phyloP scores from a whole-genome alignment of 2,888 invertebrate species.

The Mimas tiliae region DNA sequence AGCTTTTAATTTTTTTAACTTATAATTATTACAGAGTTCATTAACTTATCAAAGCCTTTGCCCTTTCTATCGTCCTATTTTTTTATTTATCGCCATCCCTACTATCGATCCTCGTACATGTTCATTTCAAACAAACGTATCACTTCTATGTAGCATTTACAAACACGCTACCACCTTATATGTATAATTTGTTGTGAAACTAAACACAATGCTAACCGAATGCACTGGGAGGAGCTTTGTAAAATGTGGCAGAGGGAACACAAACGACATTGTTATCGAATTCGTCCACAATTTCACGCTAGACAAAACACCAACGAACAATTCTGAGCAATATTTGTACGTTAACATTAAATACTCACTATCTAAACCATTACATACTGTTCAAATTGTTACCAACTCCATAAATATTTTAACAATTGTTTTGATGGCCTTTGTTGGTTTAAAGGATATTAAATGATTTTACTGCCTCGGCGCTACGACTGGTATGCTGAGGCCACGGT shows the following conservation, averaged over 20 bases:
- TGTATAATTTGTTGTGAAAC: slow-evolving; percentile 18
- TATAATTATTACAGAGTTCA: no score
- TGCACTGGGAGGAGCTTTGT: slow-evolving; percentile 14
- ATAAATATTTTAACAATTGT: not conserved
- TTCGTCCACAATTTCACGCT: slow-evolving; percentile 27
- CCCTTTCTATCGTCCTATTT: no score
- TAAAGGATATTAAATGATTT: not conserved
- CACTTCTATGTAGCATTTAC: not conserved
- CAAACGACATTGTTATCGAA: slow-evolving; percentile 21
- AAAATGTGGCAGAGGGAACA: slow-evolving; percentile 17
- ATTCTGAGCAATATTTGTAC: slow-evolving; percentile 14
- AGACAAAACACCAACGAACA: slow-evolving; percentile 14
- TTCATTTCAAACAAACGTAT: not conserved
- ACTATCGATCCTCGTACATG: not conserved
- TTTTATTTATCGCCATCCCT: not conserved
- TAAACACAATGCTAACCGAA: slow-evolving; percentile 8
- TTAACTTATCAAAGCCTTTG: no score
- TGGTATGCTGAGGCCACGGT: no score
- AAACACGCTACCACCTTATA: slow-evolving; percentile 2
- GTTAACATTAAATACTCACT: slow-evolving; percentile 8
- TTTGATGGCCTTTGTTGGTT: not conserved
- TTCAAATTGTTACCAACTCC: not conserved
- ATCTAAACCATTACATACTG: slow-evolving; percentile 7
- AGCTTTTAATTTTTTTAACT: no score
- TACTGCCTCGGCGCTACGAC: no score